Conservation (phyloP, 2,113 vertebrate genomes). For the Prinia subflava region DNA sequence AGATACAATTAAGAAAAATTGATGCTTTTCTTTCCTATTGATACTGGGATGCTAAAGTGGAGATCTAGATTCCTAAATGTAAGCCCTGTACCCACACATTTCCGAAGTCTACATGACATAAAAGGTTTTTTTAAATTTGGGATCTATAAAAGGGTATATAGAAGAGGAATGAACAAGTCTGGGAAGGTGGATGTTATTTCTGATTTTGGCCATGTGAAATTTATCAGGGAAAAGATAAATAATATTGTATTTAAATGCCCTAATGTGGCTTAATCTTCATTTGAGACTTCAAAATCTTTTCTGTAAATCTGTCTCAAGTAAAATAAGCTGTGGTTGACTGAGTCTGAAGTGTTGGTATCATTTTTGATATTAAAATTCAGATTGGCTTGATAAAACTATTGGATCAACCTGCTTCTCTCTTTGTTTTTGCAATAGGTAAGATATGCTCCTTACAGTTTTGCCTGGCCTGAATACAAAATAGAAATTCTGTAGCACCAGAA, state of each 20-base stretch:
- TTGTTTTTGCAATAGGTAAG: background rate
- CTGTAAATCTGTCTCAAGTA: background rate
- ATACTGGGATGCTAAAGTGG: background rate
- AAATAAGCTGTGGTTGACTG: background rate
- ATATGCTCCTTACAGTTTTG: background rate
- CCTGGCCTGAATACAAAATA: background rate
- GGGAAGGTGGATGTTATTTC: background rate
- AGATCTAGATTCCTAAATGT: background rate
- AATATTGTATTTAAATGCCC: background rate
- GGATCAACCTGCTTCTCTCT: background rate
- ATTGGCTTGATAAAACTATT: background rate
- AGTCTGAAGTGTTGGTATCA: background rate
- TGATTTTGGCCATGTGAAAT: background rate
- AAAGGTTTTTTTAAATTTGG: background rate
- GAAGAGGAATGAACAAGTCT: background rate
- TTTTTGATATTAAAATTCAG: background rate
- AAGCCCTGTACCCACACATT: background rate
- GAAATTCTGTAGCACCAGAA: background rate
- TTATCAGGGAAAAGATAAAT: background rate
- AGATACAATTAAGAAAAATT: background rate
- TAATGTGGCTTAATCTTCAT: background rate
- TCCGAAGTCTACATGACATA: background rate
- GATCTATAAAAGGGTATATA: background rate
- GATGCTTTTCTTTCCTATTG: background rate
- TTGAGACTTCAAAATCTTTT: background rate